Evolutionary conservation across 2,888 invertebrate species (phyloP), one percentile per base, ranked within the genome.

Genomic region (Hanleya hanleyi): DNA sequence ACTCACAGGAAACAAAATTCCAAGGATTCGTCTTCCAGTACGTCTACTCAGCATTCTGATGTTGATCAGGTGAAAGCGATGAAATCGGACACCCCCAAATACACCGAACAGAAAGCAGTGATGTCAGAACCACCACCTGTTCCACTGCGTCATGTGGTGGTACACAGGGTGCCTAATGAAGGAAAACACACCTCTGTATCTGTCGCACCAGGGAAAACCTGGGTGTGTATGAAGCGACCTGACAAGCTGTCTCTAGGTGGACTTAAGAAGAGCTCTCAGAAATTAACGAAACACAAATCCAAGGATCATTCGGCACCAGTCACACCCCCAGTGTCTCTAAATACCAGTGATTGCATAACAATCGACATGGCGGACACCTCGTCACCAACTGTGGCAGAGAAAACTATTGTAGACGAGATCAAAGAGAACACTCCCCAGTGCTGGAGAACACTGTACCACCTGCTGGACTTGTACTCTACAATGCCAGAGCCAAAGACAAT

Each of bases 401-500:
- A 89, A 71, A 88, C 89, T 9, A 88, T 90, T 62, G 85, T 89
- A 0, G 90, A 90, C 72, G 89, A 90, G 74, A 88, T 90, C 37
- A 88, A 87, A 41, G 90, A 86, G 51, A 87, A 81, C 47, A 94
- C 94, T 2, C 96, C 96, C 15, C 94, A 95, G 83, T 98, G 98
- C 88, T 98, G 98, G 98, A 95, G 96, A 87, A 98, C 97, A 0
- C 95, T 98, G 81, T 97, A 97, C 90, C 95, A 96, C 89, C 92
- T 98, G 76, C 92, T 98, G 70, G 97, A 98, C 87, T 91, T 98
- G 68, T 98, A 98, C 89, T 97, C 97, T 6, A 96, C 96, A 66
- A 96, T 96, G 94, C 97, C 98, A 0, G 97, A 97, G 88, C 96
- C 97, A 0, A 97, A 97, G 91, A 97, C 97, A 0, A 95, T 97